Base-by-base conservation (phyloP, 2,888 invertebrate genomes). In the Candidula unifasciata region DNA sequence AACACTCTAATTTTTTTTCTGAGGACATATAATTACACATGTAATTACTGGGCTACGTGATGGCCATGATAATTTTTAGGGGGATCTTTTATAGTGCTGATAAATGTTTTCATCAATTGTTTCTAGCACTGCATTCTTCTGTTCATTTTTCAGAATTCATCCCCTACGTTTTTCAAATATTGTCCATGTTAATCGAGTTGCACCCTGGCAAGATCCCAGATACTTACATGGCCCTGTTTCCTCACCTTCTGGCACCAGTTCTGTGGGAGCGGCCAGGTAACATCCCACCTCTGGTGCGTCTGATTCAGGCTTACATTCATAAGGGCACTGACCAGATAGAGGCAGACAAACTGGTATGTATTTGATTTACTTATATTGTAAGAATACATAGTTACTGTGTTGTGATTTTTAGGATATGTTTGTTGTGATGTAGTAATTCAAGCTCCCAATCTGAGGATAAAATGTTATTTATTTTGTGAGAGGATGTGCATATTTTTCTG, bases 81-180 rank as follows among this genome's bases (percentile, higher is more conserved):
- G n/a, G n/a, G n/a, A n/a, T n/a, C n/a, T n/a, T n/a, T 44, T 52
- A 30, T 18, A 78, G 27, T n/a, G 13, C 35, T 6, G 30, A 27
- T 13, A 57, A 57, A 27, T n/a, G 27, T 60, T 37, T 10, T 78
- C 27, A 44, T 52, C 21, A 30, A 18, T n/a, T 44, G 2, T 24
- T 52, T n/a, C n/a, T 18, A 6, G 30, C 30, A 37, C 13, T 10
- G 44, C 13, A 1, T 44, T 10, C 52, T n/a, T 86, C 21, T 44
- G 16, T 16, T 73, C n/a, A 86, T 88, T 87, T 85, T 91, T 82
- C 95, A 96, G 99, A 99, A 94, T 99, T 99, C 95, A 97, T 99
- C 94, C 99, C 99, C 0, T 99, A 99, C 94, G 97, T 98, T 76
- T 99, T 99, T 94, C 99, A 99, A 97, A 96, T 99, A 94, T 94